Evolutionary conservation across 2,888 invertebrate species (phyloP), one percentile per base, ranked within the genome.

Genomic region (Sesia bembeciformis): DNA sequence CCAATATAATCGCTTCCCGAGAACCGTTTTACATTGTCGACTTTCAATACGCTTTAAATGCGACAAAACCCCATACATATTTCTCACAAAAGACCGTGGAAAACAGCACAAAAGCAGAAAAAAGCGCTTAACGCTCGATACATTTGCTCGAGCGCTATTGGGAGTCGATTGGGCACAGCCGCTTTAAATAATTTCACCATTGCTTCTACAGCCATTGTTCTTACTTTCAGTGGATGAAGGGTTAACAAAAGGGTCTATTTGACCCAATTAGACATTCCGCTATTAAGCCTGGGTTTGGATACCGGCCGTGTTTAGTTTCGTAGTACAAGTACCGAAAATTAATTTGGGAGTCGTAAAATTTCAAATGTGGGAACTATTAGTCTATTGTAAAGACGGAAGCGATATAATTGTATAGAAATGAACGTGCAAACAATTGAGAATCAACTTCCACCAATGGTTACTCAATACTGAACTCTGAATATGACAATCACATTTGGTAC

Each of bases 211-310:
- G 51, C 64, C 51, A 65, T 70, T 70, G 65, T 67, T 57, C 61
- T 56, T 54, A 56, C 52, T 57, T 58, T 53, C 54, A 50, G 58
- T 55, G 57, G 62, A 58, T 59, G 63, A 62, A 61, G 58, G 58
- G 56, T 53, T 54, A 56, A 60, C 64, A 63, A 67, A 46, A 65
- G 63, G 65, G 62, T 60, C 59, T 53, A 61, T 64, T 60, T 59
- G 63, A 68, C 67, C 69, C 68, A 68, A 68, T 70, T 68, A 65
- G 62, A 60, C 60, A 60, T 64, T 63, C 63, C 60, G 60, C 60
- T 59, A 57, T 62, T 65, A 61, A 59, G 52, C 54, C 56, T 56
- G 57, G 61, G 62, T 59, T 60, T 60, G 52, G 55, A 57, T 55
- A 51, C 56, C 55, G 43, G 55, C 49, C 52, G 54, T 58, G 57